A percentile compares a stretch with the other conserved stretches of the same genome.
phyloP scores from a whole-genome alignment of 1,140 invertebrate genomes.

The Araneus ventricosus region DNA sequence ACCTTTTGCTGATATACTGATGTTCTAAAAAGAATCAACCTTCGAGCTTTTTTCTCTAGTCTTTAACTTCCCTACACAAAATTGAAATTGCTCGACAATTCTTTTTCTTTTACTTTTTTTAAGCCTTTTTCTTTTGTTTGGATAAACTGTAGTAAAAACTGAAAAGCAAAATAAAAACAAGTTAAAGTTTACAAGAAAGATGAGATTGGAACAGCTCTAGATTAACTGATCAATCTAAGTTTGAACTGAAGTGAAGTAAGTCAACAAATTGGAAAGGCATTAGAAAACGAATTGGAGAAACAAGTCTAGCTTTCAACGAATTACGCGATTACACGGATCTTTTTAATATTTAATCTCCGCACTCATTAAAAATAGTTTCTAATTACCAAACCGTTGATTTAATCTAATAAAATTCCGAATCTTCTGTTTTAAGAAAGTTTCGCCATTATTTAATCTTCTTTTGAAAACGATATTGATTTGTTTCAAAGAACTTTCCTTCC shows the following conservation, averaged over 20 bases:
- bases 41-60: background rate
- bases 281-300: background rate
- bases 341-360: background rate
- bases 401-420: background rate
- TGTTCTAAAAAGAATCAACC: background rate
- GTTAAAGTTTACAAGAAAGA: constrained; percentile 43
- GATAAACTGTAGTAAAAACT: constrained; percentile 40
- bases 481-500: background rate
- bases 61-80: constrained; percentile 10
- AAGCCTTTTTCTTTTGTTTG: background rate
- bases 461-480: background rate
- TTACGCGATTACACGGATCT: background rate
- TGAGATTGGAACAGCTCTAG: constrained; percentile 43
- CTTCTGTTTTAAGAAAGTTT: background rate
- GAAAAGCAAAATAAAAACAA: constrained; percentile 15
- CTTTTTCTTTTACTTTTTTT: constrained; percentile 22
- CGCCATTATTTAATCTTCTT: background rate
- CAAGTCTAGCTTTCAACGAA: background rate
- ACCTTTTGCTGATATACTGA: background rate
- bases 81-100: constrained; percentile 65
- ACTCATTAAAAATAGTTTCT: background rate
- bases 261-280: constrained; percentile 18
- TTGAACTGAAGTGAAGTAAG: constrained; percentile 10
- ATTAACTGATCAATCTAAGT: constrained; percentile 42
- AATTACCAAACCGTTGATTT: background rate